Conservation (phyloP, 1,140 invertebrate genomes). For the Drosophila aff. region DNA sequence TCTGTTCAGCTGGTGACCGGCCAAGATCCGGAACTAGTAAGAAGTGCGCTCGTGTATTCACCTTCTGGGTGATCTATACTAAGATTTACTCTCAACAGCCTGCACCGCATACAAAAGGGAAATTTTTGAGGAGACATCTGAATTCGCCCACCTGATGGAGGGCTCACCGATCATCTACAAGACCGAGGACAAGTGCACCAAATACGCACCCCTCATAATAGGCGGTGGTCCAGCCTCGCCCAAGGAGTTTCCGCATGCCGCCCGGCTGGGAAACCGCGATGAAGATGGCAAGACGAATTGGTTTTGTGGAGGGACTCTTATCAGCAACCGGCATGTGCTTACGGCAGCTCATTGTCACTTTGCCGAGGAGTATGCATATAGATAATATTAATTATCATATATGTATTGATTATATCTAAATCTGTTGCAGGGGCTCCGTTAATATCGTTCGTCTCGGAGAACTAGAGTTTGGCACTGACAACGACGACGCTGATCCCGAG, state of each 20-base stretch:
- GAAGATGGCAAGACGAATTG: slow-evolving; percentile 51
- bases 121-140: slow-evolving; percentile 54
- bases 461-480: slow-evolving; percentile 52
- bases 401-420: background rate
- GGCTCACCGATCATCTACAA: slow-evolving; percentile 27
- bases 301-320: slow-evolving; percentile 84
- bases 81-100: slow-evolving; percentile 21
- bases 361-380: slow-evolving; percentile 31
- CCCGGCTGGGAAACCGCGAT: slow-evolving; percentile 66
- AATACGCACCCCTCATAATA: slow-evolving; percentile 58
- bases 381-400: background rate
- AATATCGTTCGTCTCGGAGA: slow-evolving; percentile 67
- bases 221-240: slow-evolving; percentile 60
- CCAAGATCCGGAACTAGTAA: slow-evolving; percentile 40
- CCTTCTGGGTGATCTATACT: background rate
- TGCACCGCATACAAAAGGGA: slow-evolving; percentile 55
- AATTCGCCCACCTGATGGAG: slow-evolving; percentile 47
- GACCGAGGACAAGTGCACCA: slow-evolving; percentile 56
- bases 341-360: slow-evolving; percentile 84
- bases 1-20: background rate
- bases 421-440: slow-evolving; percentile 24
- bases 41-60: slow-evolving; percentile 20
- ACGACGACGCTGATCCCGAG: slow-evolving; percentile 64
- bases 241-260: slow-evolving; percentile 84
- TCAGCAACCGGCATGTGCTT: slow-evolving; percentile 79